A percentile compares a stretch with the other conserved stretches of the same genome.
Evolutionary conservation across 1,140 invertebrate genomes (phyloP).

Genomic region (Euschistus heros): DNA sequence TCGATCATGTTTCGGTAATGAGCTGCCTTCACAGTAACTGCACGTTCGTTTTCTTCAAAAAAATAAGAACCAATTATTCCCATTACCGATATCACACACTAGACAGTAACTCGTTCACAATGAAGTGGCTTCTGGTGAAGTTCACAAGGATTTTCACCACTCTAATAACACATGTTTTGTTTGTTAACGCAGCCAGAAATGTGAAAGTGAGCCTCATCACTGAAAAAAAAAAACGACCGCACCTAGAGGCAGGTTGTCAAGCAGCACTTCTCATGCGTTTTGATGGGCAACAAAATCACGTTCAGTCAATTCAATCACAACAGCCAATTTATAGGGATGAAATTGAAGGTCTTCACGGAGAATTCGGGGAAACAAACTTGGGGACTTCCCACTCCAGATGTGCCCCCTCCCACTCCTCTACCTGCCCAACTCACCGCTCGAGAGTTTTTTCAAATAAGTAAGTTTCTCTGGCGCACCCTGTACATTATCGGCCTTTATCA

Average conservation of each 20-base stretch:
- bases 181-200: background rate
- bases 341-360: too few species aligned
- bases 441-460: too few species aligned
- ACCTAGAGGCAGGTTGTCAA: too few species aligned
- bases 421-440: background rate
- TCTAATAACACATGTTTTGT: background rate
- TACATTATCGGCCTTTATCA: too few species aligned
- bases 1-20: background rate
- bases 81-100: background rate
- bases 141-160: background rate
- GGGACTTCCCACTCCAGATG: background rate
- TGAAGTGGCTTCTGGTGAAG: background rate
- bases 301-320: background rate
- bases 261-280: background rate
- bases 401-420: background rate
- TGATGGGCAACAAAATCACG: background rate
- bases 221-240: slow-evolving; percentile 20
- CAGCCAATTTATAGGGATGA: too few species aligned
- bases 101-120: background rate
- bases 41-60: slow-evolving; percentile 1
- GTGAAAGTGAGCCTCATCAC: background rate
- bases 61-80: slow-evolving; percentile 7
- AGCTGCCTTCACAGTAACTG: background rate
- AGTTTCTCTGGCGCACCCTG: too few species aligned
- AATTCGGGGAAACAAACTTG: background rate